A percentile compares a stretch with the other conserved stretches of the same genome.
Evolutionary conservation across 92 coral and sea anemone genomes (phyloP).

Genomic region (Porites cylindrica): DNA sequence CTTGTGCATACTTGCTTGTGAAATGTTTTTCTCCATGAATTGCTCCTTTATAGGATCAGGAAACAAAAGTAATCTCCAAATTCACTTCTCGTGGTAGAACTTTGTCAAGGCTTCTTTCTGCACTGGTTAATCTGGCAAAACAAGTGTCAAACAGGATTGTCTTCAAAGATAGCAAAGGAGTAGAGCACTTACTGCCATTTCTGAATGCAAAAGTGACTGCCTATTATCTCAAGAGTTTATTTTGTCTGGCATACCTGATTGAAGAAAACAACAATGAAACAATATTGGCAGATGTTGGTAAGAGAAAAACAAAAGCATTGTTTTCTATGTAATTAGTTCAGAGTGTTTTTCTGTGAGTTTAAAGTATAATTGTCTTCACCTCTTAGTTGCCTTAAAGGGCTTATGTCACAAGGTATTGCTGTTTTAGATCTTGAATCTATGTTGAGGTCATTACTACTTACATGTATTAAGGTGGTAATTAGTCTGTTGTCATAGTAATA

Average conservation of each 20-base stretch:
- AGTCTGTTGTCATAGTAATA: too few relatives aligned
- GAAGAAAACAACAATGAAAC: constrained; percentile 62
- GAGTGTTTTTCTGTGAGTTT: too few relatives aligned
- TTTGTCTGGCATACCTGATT: constrained; percentile 64
- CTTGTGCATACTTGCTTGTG: background rate
- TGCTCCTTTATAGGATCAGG: constrained; percentile 46
- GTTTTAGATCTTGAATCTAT: too few relatives aligned
- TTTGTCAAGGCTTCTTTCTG: constrained; percentile 60
- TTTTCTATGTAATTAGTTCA: background rate
- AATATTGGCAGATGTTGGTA: constrained; percentile 62
- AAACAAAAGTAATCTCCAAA: constrained; percentile 39
- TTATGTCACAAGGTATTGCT: too few relatives aligned
- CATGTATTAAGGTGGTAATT: too few relatives aligned
- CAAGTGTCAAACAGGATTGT: constrained; percentile 63
- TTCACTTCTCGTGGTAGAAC: constrained; percentile 55
- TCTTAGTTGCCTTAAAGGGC: too few relatives aligned
- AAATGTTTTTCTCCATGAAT: too few relatives aligned
- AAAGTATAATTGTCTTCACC: too few relatives aligned
- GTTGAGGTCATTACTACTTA: too few relatives aligned
- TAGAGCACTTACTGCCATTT: constrained; percentile 48
- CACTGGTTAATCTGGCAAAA: constrained; percentile 62
- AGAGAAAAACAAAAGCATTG: background rate
- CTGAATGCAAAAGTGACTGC: constrained; percentile 58
- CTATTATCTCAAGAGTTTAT: constrained; percentile 60
- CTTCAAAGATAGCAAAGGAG: constrained; percentile 47